Conservation (phyloP, 2,113 vertebrate genomes). For the Otus sunia region DNA sequence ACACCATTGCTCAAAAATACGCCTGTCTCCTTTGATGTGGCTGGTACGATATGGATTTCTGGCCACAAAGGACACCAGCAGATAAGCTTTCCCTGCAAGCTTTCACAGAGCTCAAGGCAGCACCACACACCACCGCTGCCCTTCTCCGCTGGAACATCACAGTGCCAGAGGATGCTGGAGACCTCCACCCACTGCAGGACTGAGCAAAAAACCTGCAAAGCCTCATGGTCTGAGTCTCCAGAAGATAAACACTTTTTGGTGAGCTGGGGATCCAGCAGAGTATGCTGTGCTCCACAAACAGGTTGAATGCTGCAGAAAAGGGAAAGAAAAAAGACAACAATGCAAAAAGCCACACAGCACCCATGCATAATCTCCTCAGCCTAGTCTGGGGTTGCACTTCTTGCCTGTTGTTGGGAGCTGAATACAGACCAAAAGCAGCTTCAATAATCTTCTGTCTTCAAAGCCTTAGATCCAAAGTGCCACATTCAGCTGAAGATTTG, state of each 20-base stretch:
- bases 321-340: not conserved
- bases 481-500: not conserved
- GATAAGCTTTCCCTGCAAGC: not conserved
- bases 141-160: not conserved
- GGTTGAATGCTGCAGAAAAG: conserved; percentile 84
- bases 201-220: not conserved
- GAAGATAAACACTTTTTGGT: conserved; percentile 76
- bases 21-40: not conserved
- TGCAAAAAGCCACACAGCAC: not conserved
- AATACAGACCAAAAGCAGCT: not conserved
- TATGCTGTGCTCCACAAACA: conserved; percentile 95
- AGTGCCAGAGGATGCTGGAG: not conserved
- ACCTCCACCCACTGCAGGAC: not conserved
- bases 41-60: not conserved
- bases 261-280: conserved; percentile 88
- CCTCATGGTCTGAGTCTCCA: rapidly evolving
- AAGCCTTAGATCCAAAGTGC: not conserved
- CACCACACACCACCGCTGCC: not conserved
- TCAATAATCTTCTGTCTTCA: not conserved
- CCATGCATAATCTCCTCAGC: not conserved
- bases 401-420: not conserved
- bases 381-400: not conserved
- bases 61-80: not conserved
- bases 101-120: not conserved
- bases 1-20: not conserved